Percentiles rank a stretch among this genome's conserved stretches.
These are phyloP conservation scores for Colossoma macropomum DNA, from an alignment of 2,113 vertebrate genomes.

Conservation along the genomic window DNA sequence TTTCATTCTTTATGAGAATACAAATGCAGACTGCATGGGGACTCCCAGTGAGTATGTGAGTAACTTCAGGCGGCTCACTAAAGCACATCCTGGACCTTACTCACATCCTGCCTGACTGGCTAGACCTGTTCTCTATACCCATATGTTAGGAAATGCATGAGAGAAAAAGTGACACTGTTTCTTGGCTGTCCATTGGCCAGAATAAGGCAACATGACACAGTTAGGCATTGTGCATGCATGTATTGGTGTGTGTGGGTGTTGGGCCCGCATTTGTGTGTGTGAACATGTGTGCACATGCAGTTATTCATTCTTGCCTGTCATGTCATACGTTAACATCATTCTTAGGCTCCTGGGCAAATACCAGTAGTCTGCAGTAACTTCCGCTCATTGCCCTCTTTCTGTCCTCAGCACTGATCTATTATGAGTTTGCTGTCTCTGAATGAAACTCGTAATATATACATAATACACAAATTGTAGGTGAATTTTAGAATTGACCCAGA, in stretches of 20 bases:
- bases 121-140: constrained; percentile 34
- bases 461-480: too few species aligned
- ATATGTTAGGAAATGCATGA: neutral
- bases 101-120: constrained; percentile 48
- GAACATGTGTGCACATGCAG: too few species aligned
- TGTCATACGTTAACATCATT: neutral
- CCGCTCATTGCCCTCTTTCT: neutral
- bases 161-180: neutral
- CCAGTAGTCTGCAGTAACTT: neutral
- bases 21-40: neutral
- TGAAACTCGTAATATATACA: too few species aligned
- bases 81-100: constrained; percentile 43
- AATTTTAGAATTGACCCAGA: too few species aligned
- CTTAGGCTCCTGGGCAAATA: neutral
- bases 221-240: neutral
- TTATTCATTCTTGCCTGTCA: neutral
- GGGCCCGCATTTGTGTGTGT: neutral
- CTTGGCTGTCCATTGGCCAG: neutral
- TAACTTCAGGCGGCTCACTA: neutral
- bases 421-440: neutral
- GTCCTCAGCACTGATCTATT: neutral
- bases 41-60: constrained; percentile 5
- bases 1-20: neutral
- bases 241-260: neutral
- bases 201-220: neutral